Percentiles rank a stretch among this genome's conserved stretches.
Evolutionary conservation across 2,888 invertebrate genomes (phyloP).

Genomic region (Tetragonula carbonaria): DNA sequence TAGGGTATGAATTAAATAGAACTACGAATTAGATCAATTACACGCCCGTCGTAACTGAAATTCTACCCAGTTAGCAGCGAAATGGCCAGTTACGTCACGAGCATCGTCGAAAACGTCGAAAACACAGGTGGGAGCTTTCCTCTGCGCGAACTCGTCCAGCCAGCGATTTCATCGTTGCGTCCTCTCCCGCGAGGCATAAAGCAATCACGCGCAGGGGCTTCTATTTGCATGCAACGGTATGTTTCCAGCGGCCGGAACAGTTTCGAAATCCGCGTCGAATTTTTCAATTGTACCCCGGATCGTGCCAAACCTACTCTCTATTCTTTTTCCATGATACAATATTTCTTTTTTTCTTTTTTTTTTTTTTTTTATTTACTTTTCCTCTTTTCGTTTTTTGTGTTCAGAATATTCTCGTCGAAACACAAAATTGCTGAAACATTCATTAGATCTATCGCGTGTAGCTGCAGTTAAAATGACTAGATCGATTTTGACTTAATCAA

Average conservation of each 20-base stretch:
- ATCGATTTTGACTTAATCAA: no score
- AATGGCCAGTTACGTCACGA: slow-evolving; percentile 5
- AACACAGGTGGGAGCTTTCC: background rate
- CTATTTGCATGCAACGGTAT: slow-evolving; percentile 21
- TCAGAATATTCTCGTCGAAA: background rate
- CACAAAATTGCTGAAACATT: background rate
- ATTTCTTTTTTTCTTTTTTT: background rate
- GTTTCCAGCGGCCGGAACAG: background rate
- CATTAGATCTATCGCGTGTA: slow-evolving; percentile 17
- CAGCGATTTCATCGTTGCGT: background rate
- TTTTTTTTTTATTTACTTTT: background rate
- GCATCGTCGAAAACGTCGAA: background rate
- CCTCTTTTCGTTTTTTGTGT: background rate
- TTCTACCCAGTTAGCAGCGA: background rate
- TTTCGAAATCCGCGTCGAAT: slow-evolving; percentile 11
- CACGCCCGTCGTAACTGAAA: background rate
- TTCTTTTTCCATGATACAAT: background rate
- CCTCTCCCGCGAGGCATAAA: slow-evolving; percentile 19
- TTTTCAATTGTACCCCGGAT: slow-evolving; percentile 11
- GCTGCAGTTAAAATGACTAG: no score
- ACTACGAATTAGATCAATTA: background rate
- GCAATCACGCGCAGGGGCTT: slow-evolving; percentile 22
- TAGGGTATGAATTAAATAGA: background rate
- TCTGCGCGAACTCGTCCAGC: background rate
- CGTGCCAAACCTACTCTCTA: background rate